Evolutionary conservation across 2,113 vertebrate genomes (phyloP), one percentile per base, ranked within the genome.

Genomic region (Onychostruthus taczanowskii): DNA sequence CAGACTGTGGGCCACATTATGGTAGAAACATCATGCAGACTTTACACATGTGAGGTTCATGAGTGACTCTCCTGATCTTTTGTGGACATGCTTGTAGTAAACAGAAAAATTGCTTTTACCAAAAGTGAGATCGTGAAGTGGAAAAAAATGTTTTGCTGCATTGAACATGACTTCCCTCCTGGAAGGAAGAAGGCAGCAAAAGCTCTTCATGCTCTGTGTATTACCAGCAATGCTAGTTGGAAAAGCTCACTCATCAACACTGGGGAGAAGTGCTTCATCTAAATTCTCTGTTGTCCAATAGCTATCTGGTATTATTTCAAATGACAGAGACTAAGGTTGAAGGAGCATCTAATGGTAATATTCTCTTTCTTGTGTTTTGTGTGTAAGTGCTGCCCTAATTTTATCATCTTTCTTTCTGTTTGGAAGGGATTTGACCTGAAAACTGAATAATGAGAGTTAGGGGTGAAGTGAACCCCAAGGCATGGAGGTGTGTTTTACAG

Each of bases 71-170:
- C 39, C 31, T 46, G 69, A 80, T 84, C 68, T 94, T 90, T 24
- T 63, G 47, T 75, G 92, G 85, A 84, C 31, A 82, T 89, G 61
- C 61, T 80, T 0, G 1, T 88, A 90, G 90, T 89, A 96, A 97
- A 96, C 80, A 93, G 47, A 80, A 82, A 82, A 82, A 81, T 39
- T 89, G 73, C 76, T 94, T 93, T 78, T 35, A 92, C 3, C 21
- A 83, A 90, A 94, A 94, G 28, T 90, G 80, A 96, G 82, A 68
- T 89, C 83, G 81, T 16, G 52, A 94, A 90, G 52, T 53, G 50
- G 58, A 85, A 96, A 94, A 87, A 95, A 74, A 14, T 10, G 37
- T 84, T 95, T 90, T 86, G 47, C 79, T 86, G 35, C 55, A 91
- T 83, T 67, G 74, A 94, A 86, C 3, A 21, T n/a, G 39, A 91